These are phyloP conservation scores for Otolemur garnettii DNA, from an alignment of 2,113 vertebrate genomes.

Conservation along the genomic window DNA sequence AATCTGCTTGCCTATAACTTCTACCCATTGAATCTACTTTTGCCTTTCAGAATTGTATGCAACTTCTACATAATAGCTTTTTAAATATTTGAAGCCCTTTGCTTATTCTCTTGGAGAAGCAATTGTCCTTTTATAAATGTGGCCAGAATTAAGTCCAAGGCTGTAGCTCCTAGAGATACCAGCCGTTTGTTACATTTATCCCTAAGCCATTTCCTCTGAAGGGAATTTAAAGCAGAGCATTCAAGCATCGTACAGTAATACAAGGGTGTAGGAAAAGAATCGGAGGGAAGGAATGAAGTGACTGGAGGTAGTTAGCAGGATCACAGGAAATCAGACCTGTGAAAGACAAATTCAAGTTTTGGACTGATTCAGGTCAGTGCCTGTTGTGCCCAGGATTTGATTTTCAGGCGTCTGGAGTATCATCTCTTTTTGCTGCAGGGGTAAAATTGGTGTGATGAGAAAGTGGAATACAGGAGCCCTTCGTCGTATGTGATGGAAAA, in stretches of 20 bases:
- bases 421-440: conserved; percentile 17
- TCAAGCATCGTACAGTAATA: background rate
- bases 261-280: background rate
- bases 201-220: conserved; percentile 55
- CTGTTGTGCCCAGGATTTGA: background rate
- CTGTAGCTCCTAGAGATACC: background rate
- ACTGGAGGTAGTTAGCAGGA: background rate
- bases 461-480: background rate
- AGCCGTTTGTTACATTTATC: background rate
- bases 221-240: background rate
- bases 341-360: background rate
- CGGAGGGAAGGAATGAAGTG: background rate
- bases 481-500: background rate
- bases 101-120: background rate
- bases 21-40: background rate
- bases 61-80: background rate
- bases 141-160: conserved; percentile 43
- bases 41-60: background rate
- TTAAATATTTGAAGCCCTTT: background rate
- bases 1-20: background rate
- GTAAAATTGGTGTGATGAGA: background rate
- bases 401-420: background rate
- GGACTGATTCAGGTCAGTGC: background rate
- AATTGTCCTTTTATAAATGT: background rate
- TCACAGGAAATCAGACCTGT: background rate